Evolutionary conservation across 2,888 invertebrate genomes (phyloP).

Genomic region (Chelonus formosanus): DNA sequence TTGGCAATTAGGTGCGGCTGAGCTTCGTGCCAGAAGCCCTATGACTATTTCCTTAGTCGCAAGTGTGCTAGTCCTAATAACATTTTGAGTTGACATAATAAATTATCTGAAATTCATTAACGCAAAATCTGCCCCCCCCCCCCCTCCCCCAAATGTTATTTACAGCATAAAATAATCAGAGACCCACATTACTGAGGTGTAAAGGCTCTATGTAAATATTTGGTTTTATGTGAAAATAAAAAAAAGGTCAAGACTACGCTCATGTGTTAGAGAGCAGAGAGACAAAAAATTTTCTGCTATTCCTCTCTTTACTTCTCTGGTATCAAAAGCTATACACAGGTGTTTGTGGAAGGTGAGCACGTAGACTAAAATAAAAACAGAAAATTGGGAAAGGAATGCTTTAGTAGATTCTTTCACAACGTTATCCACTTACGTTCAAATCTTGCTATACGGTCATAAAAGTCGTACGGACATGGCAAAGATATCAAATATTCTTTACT

Average conservation of each 20-base stretch:
- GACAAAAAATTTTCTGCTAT: not conserved
- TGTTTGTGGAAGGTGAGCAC: constrained; percentile 15
- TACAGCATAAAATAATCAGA: not conserved
- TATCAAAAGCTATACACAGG: constrained; percentile 19
- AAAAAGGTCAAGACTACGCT: not conserved
- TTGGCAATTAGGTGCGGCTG: constrained; percentile 56
- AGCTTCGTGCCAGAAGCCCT: constrained; percentile 31
- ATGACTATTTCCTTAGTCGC: constrained; percentile 11
- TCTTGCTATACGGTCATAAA: constrained; percentile 11
- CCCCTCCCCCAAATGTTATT: no score
- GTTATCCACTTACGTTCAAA: constrained; percentile 36
- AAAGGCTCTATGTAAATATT: no score
- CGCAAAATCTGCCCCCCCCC: not conserved
- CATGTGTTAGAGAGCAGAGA: not conserved
- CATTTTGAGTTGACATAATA: constrained; percentile 9
- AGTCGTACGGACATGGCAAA: not conserved
- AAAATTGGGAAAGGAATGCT: constrained; percentile 18
- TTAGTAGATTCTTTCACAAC: constrained; percentile 23
- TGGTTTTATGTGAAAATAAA: not conserved
- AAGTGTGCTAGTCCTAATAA: constrained; percentile 25
- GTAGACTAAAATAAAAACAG: constrained; percentile 8
- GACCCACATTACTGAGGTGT: no score
- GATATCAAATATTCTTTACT: constrained; percentile 16
- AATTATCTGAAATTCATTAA: constrained; percentile 1
- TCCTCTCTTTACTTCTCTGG: constrained; percentile 5